phyloP scores from a whole-genome alignment of 2,888 invertebrate species.

The Venusia cambrica region DNA sequence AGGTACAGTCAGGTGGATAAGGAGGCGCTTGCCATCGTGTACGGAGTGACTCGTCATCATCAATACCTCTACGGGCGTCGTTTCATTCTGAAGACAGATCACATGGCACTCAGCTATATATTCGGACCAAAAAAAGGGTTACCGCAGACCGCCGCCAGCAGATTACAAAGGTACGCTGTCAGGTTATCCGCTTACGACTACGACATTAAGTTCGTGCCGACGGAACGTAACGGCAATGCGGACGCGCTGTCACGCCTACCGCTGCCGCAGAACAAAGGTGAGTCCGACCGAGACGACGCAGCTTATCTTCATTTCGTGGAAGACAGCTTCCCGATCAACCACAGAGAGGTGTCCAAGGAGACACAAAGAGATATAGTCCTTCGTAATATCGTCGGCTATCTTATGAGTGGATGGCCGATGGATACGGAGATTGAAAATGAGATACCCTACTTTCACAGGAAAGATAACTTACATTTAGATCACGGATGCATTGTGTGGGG shows the following conservation, averaged over 20 bases:
- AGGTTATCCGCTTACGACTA: slow-evolving; percentile 43
- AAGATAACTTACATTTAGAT: no score
- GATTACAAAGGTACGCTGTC: slow-evolving; percentile 40
- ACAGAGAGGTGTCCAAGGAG: no score
- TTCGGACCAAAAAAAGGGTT: slow-evolving; percentile 24
- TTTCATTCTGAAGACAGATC: slow-evolving; percentile 46
- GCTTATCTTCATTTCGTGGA: no score
- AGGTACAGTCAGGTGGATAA: slow-evolving; percentile 1
- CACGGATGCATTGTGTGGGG: no score
- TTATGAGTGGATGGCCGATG: no score
- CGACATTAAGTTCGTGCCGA: slow-evolving; percentile 24
- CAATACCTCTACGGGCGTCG: slow-evolving; percentile 33
- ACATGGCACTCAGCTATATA: slow-evolving; percentile 42
- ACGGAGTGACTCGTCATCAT: slow-evolving; percentile 15
- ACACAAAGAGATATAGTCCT: no score
- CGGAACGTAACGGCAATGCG: slow-evolving; percentile 22
- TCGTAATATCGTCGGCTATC: no score
- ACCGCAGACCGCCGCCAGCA: slow-evolving; percentile 37
- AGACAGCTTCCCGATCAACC: no score
- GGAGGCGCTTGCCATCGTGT: no score
- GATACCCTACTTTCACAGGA: no score
- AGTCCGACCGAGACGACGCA: no score
- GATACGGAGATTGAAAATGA: no score
- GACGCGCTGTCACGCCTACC: slow-evolving; percentile 28
- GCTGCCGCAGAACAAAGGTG: not conserved